Evolutionary conservation across 2,888 invertebrate genomes (phyloP), one percentile per base, ranked within the genome.

Genomic region (Sminthurides aquaticus): DNA sequence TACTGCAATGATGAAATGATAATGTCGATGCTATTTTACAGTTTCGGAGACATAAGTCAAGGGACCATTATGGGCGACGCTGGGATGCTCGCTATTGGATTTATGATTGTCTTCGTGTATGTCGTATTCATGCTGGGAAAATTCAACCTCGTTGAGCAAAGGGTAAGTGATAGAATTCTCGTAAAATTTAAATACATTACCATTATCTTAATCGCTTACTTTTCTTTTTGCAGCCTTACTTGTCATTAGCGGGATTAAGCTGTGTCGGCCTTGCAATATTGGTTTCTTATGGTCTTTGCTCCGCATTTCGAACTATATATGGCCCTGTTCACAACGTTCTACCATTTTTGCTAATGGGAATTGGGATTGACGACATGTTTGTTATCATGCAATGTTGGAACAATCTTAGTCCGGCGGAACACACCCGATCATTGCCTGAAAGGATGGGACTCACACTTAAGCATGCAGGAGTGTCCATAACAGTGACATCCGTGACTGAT

Each of bases 391-490:
- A 88, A 24, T 86, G 87, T 76, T 89, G 87, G 87, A 84, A 86
- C 68, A 85, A 87, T 76, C 74, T 81, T 15, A 54, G 26, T 28
- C 57, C 65, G 8, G 34, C 54, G 2, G 66, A 67, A 27, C 29
- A 49, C 55, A 68, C 71, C 59, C 62, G 59, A 70, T 77, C 86
- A 18, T 76, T 87, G 29, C 82, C 84, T n/a, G 82, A 86, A 74
- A 83, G 83, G 78, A 81, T 90, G 61, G 90, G 86, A 0, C 77
- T 84, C 49, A 86, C 87, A 82, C 77, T 90, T 61, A 85, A 87
- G 77, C 89, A 90, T 77, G 90, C 90, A 3, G 91, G 91, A 1
- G 87, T 89, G 0, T 90, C 90, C 0, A 90, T 91, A 69, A 88
- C 87, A 1, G 86, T 91, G 25, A 91, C 91, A 3, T 89, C 90